Evolutionary conservation across 2,113 vertebrate species (phyloP), one percentile per base, ranked within the genome.

Genomic region (Callaeas wilsoni): DNA sequence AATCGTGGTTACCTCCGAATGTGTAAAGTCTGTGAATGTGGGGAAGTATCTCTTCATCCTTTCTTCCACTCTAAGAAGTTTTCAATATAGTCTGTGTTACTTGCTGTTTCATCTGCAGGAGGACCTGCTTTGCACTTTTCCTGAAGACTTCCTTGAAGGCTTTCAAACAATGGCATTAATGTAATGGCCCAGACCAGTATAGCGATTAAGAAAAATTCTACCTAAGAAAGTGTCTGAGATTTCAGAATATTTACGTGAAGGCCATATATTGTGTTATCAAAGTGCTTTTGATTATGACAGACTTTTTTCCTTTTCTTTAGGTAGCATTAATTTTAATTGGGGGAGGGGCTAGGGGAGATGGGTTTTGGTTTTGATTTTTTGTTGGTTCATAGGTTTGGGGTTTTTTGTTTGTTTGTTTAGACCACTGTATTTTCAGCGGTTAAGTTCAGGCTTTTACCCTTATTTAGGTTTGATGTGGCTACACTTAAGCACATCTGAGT

Each of bases 271-370:
- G 52, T 41, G 12, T 41, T 10, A 76, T 60, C 17, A 90, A 71
- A 87, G 4, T 78, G 23, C 11, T 87, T 82, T 74, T 76, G 7
- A 32, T 68, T 71, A 55, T 52, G 67, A 12, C 10, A 74, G 9
- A 15, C 4, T 37, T 35, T 86, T 71, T n/a, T 35, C 7, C 7
- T 76, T 78, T 82, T 64, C 29, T 73, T 87, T 32, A 78, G 16
- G 27, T 47, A 67, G 16, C 21, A 64, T 42, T 64, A 13, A 67
- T 84, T 84, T 63, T 70, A 85, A 80, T 1, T 37, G 4, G 10
- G 4, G 7, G n/a, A n/a, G n/a, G n/a, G n/a, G n/a, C n/a, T n/a
- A n/a, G n/a, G 4, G 16, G 26, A 2, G 1, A 56, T 10, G 11
- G 10, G 4, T 62, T 11, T 33, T 57, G 10, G 2, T 49, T n/a